phyloP scores from a whole-genome alignment of 2,797 vertebrate genomes.

The Morus bassanus region DNA sequence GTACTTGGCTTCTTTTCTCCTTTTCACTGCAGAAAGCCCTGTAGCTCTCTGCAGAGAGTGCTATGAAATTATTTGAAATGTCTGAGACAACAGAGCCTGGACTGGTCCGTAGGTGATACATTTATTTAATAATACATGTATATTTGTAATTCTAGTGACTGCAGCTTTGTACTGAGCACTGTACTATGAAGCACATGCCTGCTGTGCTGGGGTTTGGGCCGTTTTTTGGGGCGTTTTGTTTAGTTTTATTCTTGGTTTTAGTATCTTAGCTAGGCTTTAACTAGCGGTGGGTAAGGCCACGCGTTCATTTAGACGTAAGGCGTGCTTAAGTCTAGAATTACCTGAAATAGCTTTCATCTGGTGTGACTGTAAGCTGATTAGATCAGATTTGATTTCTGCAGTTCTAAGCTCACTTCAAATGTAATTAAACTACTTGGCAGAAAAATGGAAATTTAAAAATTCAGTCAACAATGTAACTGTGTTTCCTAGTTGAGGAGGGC shows the following conservation, averaged over 20 bases:
- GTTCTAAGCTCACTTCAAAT: background rate
- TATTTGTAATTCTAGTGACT: background rate
- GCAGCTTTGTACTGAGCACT: background rate
- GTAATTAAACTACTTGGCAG: background rate
- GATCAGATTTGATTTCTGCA: background rate
- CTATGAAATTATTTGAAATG: background rate
- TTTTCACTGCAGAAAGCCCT: background rate
- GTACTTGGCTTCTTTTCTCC: background rate
- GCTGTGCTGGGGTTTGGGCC: background rate
- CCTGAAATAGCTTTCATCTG: conserved; percentile 7
- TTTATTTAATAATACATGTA: background rate
- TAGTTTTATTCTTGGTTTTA: background rate
- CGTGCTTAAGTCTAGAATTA: background rate
- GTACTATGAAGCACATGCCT: background rate
- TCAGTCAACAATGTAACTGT: background rate
- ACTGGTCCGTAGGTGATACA: background rate
- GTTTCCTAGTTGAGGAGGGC: background rate
- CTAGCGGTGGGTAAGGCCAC: background rate
- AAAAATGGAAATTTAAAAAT: background rate
- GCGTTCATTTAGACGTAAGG: background rate
- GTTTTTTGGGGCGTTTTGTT: accelerated
- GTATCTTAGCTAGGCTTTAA: background rate
- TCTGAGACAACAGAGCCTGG: background rate
- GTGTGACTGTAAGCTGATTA: background rate
- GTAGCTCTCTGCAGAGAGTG: background rate